Conservation (phyloP, 2,888 invertebrate genomes). For the Coenonympha arcania region DNA sequence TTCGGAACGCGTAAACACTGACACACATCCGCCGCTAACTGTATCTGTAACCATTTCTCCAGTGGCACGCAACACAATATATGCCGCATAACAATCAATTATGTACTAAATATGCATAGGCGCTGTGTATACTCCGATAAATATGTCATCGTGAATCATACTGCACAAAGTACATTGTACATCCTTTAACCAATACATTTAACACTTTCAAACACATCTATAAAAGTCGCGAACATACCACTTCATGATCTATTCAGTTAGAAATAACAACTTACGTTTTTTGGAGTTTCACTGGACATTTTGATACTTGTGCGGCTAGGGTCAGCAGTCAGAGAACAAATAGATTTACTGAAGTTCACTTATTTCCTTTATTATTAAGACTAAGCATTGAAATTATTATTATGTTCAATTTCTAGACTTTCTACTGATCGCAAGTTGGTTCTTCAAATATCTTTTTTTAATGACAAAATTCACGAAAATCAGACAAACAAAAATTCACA, state of each 20-base stretch:
- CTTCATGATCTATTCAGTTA: not conserved
- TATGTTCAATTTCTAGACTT: no score
- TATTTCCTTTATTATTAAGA: no score
- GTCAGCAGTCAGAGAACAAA: no score
- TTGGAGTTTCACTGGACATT: constrained; percentile 76
- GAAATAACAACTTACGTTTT: constrained; percentile 70
- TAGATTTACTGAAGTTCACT: no score
- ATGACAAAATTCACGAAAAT: no score
- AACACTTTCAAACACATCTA: not conserved
- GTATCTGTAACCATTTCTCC: constrained; percentile 42
- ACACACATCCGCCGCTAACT: constrained; percentile 52
- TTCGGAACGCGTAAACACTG: constrained; percentile 43
- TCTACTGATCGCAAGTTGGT: no score
- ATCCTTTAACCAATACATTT: not conserved
- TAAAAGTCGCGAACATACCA: not conserved
- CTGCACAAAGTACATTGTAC: not conserved
- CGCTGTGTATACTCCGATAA: constrained; percentile 7
- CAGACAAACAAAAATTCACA: no score
- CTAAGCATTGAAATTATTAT: no score
- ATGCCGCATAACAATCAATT: constrained; percentile 29
- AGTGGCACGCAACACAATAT: no score
- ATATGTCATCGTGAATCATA: constrained; percentile 19
- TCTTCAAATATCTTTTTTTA: no score
- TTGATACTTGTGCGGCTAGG: constrained; percentile 13
- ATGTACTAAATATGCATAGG: constrained; percentile 12